Evolutionary conservation across 1,140 invertebrate species (phyloP), one percentile per base, ranked within the genome.

Genomic region (Drosophila ficusphila): DNA sequence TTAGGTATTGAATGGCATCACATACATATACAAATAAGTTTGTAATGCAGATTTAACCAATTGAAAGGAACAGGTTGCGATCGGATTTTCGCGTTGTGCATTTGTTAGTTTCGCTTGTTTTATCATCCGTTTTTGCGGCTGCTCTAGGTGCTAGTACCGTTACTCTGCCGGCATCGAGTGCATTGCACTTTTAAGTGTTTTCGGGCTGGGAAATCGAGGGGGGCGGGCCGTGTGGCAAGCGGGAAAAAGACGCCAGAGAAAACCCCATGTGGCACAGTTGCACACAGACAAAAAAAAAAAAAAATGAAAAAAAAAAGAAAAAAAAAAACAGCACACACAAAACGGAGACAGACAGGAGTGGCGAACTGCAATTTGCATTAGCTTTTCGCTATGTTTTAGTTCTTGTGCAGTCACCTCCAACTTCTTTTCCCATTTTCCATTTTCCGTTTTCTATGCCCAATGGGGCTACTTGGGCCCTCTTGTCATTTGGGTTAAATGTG

Each of bases 171-270:
- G 39, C 53, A 47, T 64, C 29, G 60, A 79, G 79, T 85, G 79
- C 79, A 83, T 67, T 83, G 79, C 79, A 83, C 79, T 83, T 52
- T 83, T 56, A 76, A 83, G 79, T 83, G 70, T 70, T 77, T 75
- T 72, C 62, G 53, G 48, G 51, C 42, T 23, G 58, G 57, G 23
- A 58, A 69, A 73, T 33, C 27, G 19, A 12, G 14, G 18, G 18
- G 38, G 21, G 31, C 0, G 8, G 16, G 2, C 8, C 27, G 27
- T 11, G 18, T 31, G 38, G 4, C 14, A 27, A 38, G 33, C 19
- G 27, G 34, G 52, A 31, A 36, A 36, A 27, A 47, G 27, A 31
- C 53, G 60, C 29, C 39, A 58, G 27, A 47, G 51, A 68, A 57
- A 71, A 51, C 65, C 71, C 73, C 70, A 73, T 73, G 70, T 73